Evolutionary conservation across 1,140 invertebrate species (phyloP).

Genomic region (Bombus pascuorum): DNA sequence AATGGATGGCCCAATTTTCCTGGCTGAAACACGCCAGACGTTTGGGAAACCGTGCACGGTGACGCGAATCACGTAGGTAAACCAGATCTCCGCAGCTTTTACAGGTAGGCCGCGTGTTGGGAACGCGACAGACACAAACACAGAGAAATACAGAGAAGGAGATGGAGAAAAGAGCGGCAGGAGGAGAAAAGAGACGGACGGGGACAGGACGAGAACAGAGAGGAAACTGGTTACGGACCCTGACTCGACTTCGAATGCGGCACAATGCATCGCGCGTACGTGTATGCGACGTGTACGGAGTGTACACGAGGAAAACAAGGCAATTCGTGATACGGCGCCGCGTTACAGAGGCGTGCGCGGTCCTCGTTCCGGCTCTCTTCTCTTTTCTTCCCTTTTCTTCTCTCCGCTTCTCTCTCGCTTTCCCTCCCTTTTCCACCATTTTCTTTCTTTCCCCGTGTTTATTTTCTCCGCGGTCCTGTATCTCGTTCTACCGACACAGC

Average conservation of each 20-base stretch:
- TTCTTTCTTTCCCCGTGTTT: constrained; percentile 8
- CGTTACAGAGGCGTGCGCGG: constrained; percentile 25
- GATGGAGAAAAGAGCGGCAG: neutral
- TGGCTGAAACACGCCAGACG: neutral
- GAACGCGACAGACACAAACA: neutral
- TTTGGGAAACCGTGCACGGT: constrained; percentile 2
- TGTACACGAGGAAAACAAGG: constrained; percentile 60
- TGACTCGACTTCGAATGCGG: constrained; percentile 59
- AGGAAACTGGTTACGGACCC: constrained; percentile 34
- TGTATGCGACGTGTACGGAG: constrained; percentile 26
- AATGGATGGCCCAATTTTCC: constrained; percentile 35
- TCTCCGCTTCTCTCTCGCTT: constrained; percentile 11
- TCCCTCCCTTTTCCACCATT: neutral
- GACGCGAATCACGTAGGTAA: constrained; percentile 48
- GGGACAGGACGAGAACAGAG: neutral
- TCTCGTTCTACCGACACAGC: neutral
- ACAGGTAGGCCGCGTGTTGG: constrained; percentile 23
- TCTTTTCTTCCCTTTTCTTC: neutral
- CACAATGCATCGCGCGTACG: constrained; percentile 47
- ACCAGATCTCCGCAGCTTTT: constrained; percentile 47
- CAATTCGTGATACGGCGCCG: constrained; percentile 52
- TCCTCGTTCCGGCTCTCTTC: constrained; percentile 22
- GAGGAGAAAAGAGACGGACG: neutral
- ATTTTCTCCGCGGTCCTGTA: constrained; percentile 1
- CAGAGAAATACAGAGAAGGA: neutral